Conservation (phyloP, 2,888 invertebrate species). For the Rotaria socialis region DNA sequence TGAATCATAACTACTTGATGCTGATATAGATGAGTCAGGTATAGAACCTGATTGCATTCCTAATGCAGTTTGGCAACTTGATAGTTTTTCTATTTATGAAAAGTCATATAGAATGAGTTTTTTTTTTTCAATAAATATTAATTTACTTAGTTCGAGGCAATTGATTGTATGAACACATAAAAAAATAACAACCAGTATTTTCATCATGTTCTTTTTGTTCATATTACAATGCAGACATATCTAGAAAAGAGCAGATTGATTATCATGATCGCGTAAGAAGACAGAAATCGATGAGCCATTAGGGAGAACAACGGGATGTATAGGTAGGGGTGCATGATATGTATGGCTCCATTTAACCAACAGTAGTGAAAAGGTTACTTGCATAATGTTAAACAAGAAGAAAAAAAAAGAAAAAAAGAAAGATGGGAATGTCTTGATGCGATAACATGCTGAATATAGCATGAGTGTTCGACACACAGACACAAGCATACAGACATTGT, state of each 20-base stretch:
- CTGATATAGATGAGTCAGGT: constrained; percentile 73
- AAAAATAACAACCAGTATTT: not conserved
- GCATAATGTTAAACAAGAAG: not conserved
- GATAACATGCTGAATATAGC: not conserved
- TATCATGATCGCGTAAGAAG: not conserved
- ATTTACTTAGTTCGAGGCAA: not conserved
- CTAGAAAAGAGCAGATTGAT: not conserved
- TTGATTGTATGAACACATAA: not conserved
- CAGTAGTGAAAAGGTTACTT: not conserved
- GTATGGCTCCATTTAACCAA: constrained; percentile 1
- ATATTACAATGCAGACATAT: not conserved
- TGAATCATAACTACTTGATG: constrained; percentile 78
- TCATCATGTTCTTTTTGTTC: not conserved
- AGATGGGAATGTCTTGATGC: not conserved
- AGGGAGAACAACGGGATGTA: not conserved
- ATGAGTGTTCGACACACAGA: not conserved
- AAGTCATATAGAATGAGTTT: not conserved
- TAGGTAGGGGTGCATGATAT: constrained; percentile 26
- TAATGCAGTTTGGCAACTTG: constrained; percentile 70
- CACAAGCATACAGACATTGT: not conserved
- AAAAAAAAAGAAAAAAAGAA: not conserved
- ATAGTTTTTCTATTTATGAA: not conserved
- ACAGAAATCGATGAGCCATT: not conserved
- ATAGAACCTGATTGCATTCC: constrained; percentile 81
- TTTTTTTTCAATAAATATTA: not conserved